phyloP scores from a whole-genome alignment of 1,140 invertebrate species.

The Carposina sasakii region DNA sequence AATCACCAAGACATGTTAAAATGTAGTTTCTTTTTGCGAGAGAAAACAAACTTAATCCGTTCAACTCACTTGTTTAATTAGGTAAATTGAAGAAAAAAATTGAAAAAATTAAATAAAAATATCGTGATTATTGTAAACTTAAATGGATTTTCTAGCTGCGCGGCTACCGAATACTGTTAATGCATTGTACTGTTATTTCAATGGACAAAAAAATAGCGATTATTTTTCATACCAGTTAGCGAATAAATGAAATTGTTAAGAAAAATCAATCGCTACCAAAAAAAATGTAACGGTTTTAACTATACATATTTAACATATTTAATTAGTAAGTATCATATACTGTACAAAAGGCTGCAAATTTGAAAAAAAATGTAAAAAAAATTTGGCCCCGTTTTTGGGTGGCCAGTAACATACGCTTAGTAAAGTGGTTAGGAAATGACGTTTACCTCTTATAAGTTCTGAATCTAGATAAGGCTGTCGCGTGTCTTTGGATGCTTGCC shows the following conservation, averaged over 20 bases:
- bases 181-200: slow-evolving; percentile 51
- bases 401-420: slow-evolving; percentile 67
- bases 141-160: slow-evolving; percentile 49
- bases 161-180: slow-evolving; percentile 46
- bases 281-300: slow-evolving; percentile 63
- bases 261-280: slow-evolving; percentile 49
- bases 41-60: slow-evolving; percentile 31
- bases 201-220: slow-evolving; percentile 39
- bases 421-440: slow-evolving; percentile 60
- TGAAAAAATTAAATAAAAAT: slow-evolving; percentile 43
- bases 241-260: slow-evolving; percentile 15
- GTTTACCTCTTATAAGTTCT: slow-evolving; percentile 66
- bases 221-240: slow-evolving; percentile 27
- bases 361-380: slow-evolving; percentile 63
- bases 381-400: slow-evolving; percentile 59
- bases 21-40: slow-evolving; percentile 48
- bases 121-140: slow-evolving; percentile 43
- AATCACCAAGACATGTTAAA: too few species aligned
- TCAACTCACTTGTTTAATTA: slow-evolving; percentile 40
- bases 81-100: slow-evolving; percentile 36
- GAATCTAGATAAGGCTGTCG: slow-evolving; percentile 47
- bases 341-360: slow-evolving; percentile 70
- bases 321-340: slow-evolving; percentile 71
- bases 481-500: slow-evolving; percentile 31
- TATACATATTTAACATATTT: slow-evolving; percentile 69